Evolutionary conservation across 2,113 vertebrate species (phyloP).

Genomic region (Mustelus asterias): DNA sequence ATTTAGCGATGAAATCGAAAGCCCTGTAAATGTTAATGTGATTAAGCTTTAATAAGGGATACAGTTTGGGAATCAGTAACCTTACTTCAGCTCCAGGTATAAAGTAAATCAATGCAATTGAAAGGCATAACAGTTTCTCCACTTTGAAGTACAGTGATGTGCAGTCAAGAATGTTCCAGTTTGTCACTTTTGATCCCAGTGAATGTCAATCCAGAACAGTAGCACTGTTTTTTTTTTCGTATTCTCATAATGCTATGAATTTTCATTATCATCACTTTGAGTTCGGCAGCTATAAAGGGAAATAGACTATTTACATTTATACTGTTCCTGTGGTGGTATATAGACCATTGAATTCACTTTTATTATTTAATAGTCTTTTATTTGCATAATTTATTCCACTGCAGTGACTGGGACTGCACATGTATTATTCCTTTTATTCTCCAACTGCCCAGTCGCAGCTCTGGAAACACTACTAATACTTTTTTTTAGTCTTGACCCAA

Average conservation of each 20-base stretch:
- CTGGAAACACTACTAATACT: neutral
- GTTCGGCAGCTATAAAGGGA: conserved; percentile 14
- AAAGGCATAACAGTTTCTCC: neutral
- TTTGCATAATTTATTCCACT: conserved; percentile 31
- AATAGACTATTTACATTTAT: conserved; percentile 34
- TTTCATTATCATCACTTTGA: conserved; percentile 28
- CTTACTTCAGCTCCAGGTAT: neutral
- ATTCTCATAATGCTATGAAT: neutral
- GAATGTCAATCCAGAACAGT: neutral
- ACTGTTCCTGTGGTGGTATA: neutral
- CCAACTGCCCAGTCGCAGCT: neutral
- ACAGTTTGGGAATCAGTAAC: neutral
- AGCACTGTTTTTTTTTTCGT: neutral
- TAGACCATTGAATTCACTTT: conserved; percentile 3
- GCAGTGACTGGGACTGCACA: neutral
- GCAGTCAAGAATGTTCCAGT: neutral
- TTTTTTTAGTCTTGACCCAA: neutral
- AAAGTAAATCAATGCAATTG: neutral
- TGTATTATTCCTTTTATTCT: neutral
- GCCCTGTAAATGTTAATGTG: neutral
- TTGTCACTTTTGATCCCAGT: neutral
- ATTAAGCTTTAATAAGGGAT: neutral
- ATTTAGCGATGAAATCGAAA: neutral
- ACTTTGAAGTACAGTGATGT: neutral
- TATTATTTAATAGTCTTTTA: conserved; percentile 20